Base-by-base conservation (phyloP, 2,797 vertebrate genomes). In the Chanos chanos region DNA sequence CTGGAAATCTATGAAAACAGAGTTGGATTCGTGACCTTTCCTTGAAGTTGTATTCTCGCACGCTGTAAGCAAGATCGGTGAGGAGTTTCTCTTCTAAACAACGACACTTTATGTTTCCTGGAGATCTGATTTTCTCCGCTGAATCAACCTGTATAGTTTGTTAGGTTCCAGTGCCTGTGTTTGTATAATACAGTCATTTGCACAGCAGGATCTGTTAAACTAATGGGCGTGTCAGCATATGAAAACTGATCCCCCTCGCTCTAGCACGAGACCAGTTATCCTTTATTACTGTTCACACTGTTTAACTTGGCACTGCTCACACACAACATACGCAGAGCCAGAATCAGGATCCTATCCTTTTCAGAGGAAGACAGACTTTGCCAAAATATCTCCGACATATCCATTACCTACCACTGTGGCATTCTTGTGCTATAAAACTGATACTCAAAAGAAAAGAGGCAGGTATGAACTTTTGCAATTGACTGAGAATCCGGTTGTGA, bases 171-270 rank as follows among this genome's bases (percentile, higher is more conserved):
- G n/a, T n/a, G n/a, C n/a, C n/a, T n/a, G n/a, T n/a, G n/a, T n/a
- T n/a, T n/a, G n/a, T n/a, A n/a, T 72, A 52, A 62, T 61, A 52
- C 61, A 52, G n/a, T 54, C 54, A 57, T 54, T 74, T 68, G 62
- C 56, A 68, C 51, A 53, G 73, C 69, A 50, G 66, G 74, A n/a
- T n/a, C 64, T 66, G 76, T 66, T 71, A 64, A 73, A 76, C 71
- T 69, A 75, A 76, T 75, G 77, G 56, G 19, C 66, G 68, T 50
- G 57, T 78, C 52, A 63, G 53, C 44, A 71, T 76, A 66, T 71
- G 55, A 65, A 70, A 18, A 50, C 60, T 7, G 21, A 61, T 64
- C 37, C 64, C 50, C 49, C n/a, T 60, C 53, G 54, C 9, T 30
- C 12, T 15, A 28, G 39, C 39, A 48, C 33, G 22, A 22, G 59